Base-by-base conservation (phyloP, 2,113 vertebrate species). In the Capreolus pygargus region DNA sequence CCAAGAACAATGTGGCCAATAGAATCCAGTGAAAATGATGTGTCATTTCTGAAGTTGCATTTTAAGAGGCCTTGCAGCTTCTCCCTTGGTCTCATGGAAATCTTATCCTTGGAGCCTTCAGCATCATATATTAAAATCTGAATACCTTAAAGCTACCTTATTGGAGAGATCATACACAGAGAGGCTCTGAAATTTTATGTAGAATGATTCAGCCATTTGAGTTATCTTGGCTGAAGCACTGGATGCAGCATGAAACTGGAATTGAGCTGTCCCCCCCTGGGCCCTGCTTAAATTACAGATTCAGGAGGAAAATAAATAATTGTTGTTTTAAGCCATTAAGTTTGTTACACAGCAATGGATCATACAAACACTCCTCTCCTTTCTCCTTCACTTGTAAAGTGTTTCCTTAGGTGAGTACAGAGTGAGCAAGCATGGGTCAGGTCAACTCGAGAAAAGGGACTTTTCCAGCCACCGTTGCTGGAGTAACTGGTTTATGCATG, bases 341-440 rank as follows among this genome's bases (percentile, higher is more conserved):
- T 74, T 92, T 92, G 58, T 64, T 95, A 91, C 1, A 4, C 12
- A 81, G 76, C 25, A 81, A 27, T 17, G 70, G 27, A 60, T 94
- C 55, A 94, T 45, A 76, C 61, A 87, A 90, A 87, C 25, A 61
- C 17, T 76, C 28, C 6, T 85, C 39, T 19, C 4, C 28, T 52
- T 84, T 92, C 64, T 92, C 55, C 85, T 95, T 95, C 43, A 43
- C 74, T 92, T 95, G 28, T 61, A 21, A 97, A 90, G 8, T 83
- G 47, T 88, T 74, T 70, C 74, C 86, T 94, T 74, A 45, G 61
- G 36, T 94, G 54, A 82, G 55, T 27, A 6, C 67, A 86, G n/a
- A 95, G 60, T 70, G 36, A 96, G 67, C 47, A 81, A 88, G 23
- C 30, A 82, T n/a, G 9, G 60, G 43, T 94, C 60, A 60, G 30